Evolutionary conservation across 2,113 vertebrate species (phyloP), one percentile per base, ranked within the genome.

Genomic region (Ellobius talpinus): DNA sequence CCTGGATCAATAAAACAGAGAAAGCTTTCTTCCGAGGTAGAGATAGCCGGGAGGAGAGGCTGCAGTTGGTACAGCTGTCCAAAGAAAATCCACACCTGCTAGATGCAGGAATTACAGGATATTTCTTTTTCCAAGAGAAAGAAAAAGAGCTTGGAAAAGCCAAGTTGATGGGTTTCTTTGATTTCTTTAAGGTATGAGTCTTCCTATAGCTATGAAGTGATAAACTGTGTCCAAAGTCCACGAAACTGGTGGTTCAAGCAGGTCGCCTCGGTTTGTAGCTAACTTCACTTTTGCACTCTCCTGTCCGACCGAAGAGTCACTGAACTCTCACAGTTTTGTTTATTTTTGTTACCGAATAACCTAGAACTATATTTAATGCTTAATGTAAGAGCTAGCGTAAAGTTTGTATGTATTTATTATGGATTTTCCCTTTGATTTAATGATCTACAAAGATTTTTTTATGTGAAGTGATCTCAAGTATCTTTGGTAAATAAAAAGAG

Each of bases 101-200:
- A 68, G 99, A 99, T 86, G 99, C 99, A 12, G 99, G 99, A 90
- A 99, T 99, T 98, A 99, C 99, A 0, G 99, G 99, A 1, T 99
- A 99, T 98, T 99, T 99, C 98, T 99, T 99, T 98, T 99, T 99
- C 97, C 98, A 99, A 90, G 99, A 99, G 94, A 98, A 99, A 92
- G 99, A 99, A 97, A 99, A 99, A 89, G 98, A 99, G 3, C 98
- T 99, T 17, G 99, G 99, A 58, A 99, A 99, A 97, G 98, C 98
- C 31, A 98, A 98, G 1, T 98, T 99, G 45, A 99, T 99, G 95
- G 99, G 99, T 68, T 99, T 99, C 98, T 99, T 99, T 98, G 99
- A 99, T 98, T 99, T 99, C 97, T 99, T 99, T 97, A 99, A 99
- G 99, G 99, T 99, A 98, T 74, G 92, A 92, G 55, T 97, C 87